Conservation (phyloP, 2,888 invertebrate genomes). For the Eulithis testata region DNA sequence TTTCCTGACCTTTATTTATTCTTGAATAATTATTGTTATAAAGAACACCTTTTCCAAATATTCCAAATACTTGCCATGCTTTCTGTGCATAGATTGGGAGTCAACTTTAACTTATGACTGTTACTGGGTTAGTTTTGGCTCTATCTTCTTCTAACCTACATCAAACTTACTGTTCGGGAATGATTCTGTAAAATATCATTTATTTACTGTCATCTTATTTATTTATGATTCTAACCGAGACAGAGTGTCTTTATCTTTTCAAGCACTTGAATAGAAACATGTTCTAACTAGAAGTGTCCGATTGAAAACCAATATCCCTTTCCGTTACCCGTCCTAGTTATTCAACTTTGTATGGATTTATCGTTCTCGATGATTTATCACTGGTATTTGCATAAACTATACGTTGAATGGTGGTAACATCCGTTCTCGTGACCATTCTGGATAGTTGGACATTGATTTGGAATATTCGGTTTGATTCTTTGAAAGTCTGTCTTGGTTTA, state of each 20-base stretch:
- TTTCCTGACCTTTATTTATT: no score
- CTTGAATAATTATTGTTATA: no score
- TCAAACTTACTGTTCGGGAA: no score
- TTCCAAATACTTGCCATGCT: no score
- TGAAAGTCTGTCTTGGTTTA: background rate
- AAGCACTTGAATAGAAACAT: conserved; percentile 9
- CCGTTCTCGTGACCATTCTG: conserved; percentile 15
- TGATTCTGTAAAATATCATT: no score
- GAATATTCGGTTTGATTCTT: conserved; percentile 3
- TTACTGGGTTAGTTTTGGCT: no score
- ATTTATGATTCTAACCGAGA: no score
- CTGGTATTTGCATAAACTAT: conserved; percentile 31
- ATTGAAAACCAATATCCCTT: conserved; percentile 53
- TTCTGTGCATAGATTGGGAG: no score
- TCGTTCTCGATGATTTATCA: conserved; percentile 37
- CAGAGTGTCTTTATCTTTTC: conserved; percentile 1
- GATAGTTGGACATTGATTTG: conserved; percentile 17
- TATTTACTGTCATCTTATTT: no score
- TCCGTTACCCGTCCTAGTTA: conserved; percentile 44
- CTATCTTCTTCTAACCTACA: no score
- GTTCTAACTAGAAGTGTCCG: conserved; percentile 26
- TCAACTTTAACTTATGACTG: no score
- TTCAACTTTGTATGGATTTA: conserved; percentile 46
- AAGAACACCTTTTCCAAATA: no score
- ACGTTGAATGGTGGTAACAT: conserved; percentile 25